A percentile compares a stretch with the other conserved stretches of the same genome.
These are phyloP conservation scores for Paratrypauchen microcephalus DNA, from an alignment of 2,797 vertebrate genomes.

Conservation along the genomic window DNA sequence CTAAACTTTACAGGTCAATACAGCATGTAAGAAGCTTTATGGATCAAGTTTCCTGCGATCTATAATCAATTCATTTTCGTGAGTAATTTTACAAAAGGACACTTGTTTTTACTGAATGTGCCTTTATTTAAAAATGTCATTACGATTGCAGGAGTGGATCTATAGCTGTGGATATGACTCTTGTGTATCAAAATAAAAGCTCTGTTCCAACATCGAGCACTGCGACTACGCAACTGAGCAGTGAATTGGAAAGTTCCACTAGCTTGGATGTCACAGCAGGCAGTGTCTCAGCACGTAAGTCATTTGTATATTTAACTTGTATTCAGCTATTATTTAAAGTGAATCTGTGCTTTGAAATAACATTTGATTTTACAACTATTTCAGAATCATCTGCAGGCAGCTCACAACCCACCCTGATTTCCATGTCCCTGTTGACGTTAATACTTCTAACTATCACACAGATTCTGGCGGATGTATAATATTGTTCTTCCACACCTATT, in stretches of 20 bases:
- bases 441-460: conserved; percentile 40
- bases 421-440: conserved; percentile 35
- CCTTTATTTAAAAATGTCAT: neutral
- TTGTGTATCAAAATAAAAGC: conserved; percentile 21
- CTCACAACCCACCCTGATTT: conserved; percentile 11
- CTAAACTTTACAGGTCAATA: conserved; percentile 47
- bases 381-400: conserved; percentile 45
- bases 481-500: too few species aligned
- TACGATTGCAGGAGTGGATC: conserved; percentile 50
- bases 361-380: conserved; percentile 30
- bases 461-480: conserved; percentile 18
- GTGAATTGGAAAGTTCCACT: neutral
- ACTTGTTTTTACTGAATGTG: neutral
- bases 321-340: neutral
- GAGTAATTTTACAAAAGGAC: conserved; percentile 15
- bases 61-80: conserved; percentile 46
- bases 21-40: neutral
- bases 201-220: conserved; percentile 22
- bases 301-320: neutral
- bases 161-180: conserved; percentile 22
- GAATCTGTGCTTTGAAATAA: neutral
- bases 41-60: conserved; percentile 20
- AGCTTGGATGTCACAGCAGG: conserved; percentile 17
- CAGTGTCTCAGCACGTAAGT: conserved; percentile 46
- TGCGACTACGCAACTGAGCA: neutral